Evolutionary conservation across 2,113 vertebrate species (phyloP), one percentile per base, ranked within the genome.

Genomic region (Herpetotheres cachinnans): DNA sequence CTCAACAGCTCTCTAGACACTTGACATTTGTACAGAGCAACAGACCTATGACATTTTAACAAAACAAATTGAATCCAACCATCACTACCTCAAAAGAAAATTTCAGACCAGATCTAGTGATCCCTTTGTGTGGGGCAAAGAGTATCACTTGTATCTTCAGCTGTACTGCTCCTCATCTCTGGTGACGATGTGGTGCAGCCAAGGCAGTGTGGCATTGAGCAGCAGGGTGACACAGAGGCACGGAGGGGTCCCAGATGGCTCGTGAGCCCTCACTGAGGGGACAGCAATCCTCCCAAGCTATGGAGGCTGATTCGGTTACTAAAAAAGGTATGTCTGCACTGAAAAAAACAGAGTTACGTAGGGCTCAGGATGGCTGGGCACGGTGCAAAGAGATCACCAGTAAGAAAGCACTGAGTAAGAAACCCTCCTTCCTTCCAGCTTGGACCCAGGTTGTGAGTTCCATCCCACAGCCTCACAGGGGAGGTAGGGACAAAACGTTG

Each of bases 341-440:
- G 38, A 50, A 47, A 38, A 70, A 44, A 46, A 0, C 4, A 18
- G 6, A 27, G 10, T 59, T 36, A 46, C 1, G 0, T 0, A 24
- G 29, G 27, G 59, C 36, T 90, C 46, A 15, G 34, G 7, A 13
- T 67, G 44, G 22, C 17, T 76, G 8, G 17, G 25, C 27, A 38
- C 0, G 0, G 25, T 20, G 15, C 32, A 65, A 84, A 52, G 12
- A 25, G 15, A 22, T 55, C 2, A 1, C 19, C 29, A 12, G 13
- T 9, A 29, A 79, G 73, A 58, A 71, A 92, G 3, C 26, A 22
- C 16, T 16, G 11, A 56, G 61, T 27, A 80, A 59, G 71, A 69
- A 90, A 21, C 8, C 9, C 1, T 76, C 15, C 9, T 36, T 78
- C 52, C 50, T 70, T 82, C 46, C 55, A 74, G 29, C 38, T 80